A percentile compares a stretch with the other conserved stretches of the same genome.
Evolutionary conservation across 2,888 invertebrate species (phyloP).

Genomic region (Asteroscopus sphinx): DNA sequence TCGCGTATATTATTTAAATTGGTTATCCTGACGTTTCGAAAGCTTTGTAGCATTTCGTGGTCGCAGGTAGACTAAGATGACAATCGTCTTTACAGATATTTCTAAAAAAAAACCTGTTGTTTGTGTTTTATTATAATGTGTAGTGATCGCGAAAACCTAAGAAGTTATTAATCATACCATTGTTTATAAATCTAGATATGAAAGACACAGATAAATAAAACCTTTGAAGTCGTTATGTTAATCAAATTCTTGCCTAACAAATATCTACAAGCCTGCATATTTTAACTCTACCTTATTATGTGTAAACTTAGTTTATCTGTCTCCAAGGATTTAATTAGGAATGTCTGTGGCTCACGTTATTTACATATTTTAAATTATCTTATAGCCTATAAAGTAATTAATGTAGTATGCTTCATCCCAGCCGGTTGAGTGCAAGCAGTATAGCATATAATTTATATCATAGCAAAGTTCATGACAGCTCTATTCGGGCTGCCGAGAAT

Average conservation of each 20-base stretch:
- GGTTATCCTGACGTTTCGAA: no score
- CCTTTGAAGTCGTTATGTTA: slow-evolving; percentile 8
- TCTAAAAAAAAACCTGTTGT: no score
- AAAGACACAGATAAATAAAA: no score
- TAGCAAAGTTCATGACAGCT: slow-evolving; percentile 2
- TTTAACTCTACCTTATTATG: background rate
- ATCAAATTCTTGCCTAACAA: background rate
- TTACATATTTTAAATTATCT: slow-evolving; percentile 22
- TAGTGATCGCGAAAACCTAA: no score
- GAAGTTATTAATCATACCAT: no score
- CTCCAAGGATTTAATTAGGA: slow-evolving; percentile 5
- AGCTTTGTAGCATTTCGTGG: no score
- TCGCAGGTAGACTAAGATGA: no score
- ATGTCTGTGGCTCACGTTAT: background rate
- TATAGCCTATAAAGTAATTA: slow-evolving; percentile 29
- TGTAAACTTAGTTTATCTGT: slow-evolving; percentile 5
- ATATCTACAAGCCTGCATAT: slow-evolving; percentile 6
- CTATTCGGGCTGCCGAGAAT: slow-evolving; percentile 11
- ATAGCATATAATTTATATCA: slow-evolving; percentile 30
- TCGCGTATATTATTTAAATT: no score
- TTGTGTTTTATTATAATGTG: no score
- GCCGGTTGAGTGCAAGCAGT: slow-evolving; percentile 12
- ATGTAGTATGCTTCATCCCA: slow-evolving; percentile 9
- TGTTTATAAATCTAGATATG: no score
- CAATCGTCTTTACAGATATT: no score